Conservation (phyloP, 2,888 invertebrate genomes). For the Archips xylosteana region DNA sequence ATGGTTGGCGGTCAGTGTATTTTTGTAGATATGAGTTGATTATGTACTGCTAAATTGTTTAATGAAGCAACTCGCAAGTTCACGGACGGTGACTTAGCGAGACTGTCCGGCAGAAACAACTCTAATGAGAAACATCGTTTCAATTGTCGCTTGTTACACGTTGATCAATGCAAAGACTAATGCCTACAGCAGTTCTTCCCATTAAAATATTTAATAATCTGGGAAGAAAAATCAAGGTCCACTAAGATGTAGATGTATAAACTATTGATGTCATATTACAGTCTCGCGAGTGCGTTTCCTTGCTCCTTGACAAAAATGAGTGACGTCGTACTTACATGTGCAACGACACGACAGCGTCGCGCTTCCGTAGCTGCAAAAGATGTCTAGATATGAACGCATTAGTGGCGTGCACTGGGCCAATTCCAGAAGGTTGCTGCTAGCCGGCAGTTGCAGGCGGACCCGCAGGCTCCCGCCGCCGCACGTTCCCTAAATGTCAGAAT, state of each 20-base stretch:
- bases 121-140: slow-evolving; percentile 8
- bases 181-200: background rate
- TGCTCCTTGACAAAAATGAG: background rate
- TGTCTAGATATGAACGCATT: no score
- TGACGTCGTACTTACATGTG: no score
- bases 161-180: background rate
- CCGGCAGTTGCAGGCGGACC: no score
- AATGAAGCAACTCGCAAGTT: slow-evolving; percentile 17
- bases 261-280: background rate
- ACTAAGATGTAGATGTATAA: background rate
- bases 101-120: slow-evolving; percentile 5
- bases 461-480: no score
- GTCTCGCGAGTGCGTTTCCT: background rate
- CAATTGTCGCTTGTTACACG: background rate
- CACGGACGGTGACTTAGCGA: slow-evolving; percentile 1
- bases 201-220: background rate
- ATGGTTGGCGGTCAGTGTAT: slow-evolving; percentile 5
- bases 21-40: slow-evolving; percentile 25
- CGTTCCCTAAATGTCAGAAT: no score
- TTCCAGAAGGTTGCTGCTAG: no score
- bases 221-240: background rate
- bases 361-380: background rate
- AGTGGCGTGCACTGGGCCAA: no score
- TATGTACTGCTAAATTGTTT: slow-evolving; percentile 15
- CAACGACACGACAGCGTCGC: background rate